Evolutionary conservation across 2,113 vertebrate species (phyloP), one percentile per base, ranked within the genome.

Genomic region (Pionites leucogaster): DNA sequence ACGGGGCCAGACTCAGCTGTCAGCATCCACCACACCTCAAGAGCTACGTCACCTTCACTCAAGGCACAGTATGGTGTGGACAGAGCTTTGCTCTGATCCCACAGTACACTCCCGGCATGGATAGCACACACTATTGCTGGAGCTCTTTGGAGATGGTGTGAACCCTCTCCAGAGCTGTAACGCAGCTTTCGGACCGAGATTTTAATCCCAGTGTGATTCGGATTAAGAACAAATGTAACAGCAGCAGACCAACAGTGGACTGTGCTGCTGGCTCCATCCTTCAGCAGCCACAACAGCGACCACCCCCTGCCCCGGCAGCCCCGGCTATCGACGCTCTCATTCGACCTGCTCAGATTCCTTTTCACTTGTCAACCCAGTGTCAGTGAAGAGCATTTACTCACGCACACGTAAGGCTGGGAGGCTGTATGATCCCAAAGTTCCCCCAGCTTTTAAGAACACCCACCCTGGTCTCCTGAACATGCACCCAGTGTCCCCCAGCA

Each of bases 51-150:
- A 31, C 2, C 19, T 41, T 29, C 37, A 5, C 41, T 42, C 15
- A 15, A 27, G 60, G 22, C 28, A 24, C 18, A 27, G 37, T 0
- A 17, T 1, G 0, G 0, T 17, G 27, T 1, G 18, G 76, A 13
- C 1, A 23, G 52, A 44, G 22, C 64, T 44, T 7, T 17, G 53
- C 57, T 59, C 41, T 13, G 28, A 41, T 8, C 53, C 29, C 5
- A 2, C 50, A 22, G 50, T 0, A 27, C 1, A 0, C 9, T 42
- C 33, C 60, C 4, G 0, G 50, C 74, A 64, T 0, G 0, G 80
- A 23, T 19, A 25, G 46, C 0, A 0, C 13, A 13, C 24, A 13
- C 69, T 14, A 6, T 0, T 24, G 42, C 41, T 47, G 2, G 1
- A 75, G 50, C 18, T 25, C 22, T 24, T 20, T 13, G 31, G 5